Base-by-base conservation (phyloP, 2,888 invertebrate species). In the Acheta domesticus region DNA sequence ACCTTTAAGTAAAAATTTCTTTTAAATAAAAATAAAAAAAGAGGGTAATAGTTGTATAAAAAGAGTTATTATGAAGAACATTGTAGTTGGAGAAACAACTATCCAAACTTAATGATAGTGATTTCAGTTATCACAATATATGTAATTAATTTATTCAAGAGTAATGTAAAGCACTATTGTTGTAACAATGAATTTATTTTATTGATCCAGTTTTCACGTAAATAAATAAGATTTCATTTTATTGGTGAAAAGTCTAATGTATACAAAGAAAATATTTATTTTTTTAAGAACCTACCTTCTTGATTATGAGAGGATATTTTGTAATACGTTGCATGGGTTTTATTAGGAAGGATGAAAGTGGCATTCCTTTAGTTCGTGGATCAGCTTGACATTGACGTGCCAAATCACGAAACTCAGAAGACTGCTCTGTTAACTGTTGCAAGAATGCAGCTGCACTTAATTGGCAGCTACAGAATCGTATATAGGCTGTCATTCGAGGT, bases 281-380 rank as follows among this genome's bases (percentile, higher is more conserved):
- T 36, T 36, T 36, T 36, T 36, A 8, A 36, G 36, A 36, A 36
- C 11, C 12, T 76, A 93, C 93, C 88, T 93, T 93, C 84, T 89
- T 89, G 82, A 94, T 92, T 49, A 94, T 88, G 49, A 94, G 87
- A 2, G 94, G 94, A 87, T 94, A 94, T 85, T 92, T 92, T 20
- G 94, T 94, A 80, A 94, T 93, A 83, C 94, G 87, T 85, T 94
- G 94, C 93, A 94, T 93, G 11, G 94, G 94, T 86, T 94, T 93
- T 79, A 94, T 90, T 48, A 94, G 87, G 86, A 93, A 94, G 36
- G 93, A 93, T 82, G 92, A 92, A 16, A 94, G 86, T 0, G 93
- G 93, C 90, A 94, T 89, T 78, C 93, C 93, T 84, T 92, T 91
- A 0, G 92, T 92, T 23, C 90, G 88, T 0, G 90, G 89, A 86